Evolutionary conservation across 2,888 invertebrate species (phyloP).

Genomic region (Malthinus flaveolus): DNA sequence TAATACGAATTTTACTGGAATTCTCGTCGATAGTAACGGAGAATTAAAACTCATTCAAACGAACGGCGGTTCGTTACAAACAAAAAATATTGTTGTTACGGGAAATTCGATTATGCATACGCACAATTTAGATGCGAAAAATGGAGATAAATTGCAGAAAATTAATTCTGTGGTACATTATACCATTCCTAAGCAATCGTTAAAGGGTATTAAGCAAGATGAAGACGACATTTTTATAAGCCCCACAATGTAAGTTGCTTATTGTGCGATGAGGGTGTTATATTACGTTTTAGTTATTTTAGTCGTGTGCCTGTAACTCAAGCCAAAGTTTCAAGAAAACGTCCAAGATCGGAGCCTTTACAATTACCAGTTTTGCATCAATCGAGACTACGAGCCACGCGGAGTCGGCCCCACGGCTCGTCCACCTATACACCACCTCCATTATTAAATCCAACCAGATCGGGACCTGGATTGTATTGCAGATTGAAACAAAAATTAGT

Average conservation of each 20-base stretch:
- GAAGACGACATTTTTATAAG: constrained; percentile 77
- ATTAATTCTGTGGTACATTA: constrained; percentile 45
- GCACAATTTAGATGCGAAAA: constrained; percentile 38
- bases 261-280: background rate
- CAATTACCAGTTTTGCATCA: constrained; percentile 56
- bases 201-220: constrained; percentile 62
- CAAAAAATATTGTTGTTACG: constrained; percentile 52
- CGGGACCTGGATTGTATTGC: constrained; percentile 83
- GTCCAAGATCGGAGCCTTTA: constrained; percentile 65
- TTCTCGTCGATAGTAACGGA: constrained; percentile 64
- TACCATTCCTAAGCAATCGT: constrained; percentile 45
- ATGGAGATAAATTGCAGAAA: constrained; percentile 41
- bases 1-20: constrained; percentile 60
- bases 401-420: constrained; percentile 55
- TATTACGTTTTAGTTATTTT: constrained; percentile 1
- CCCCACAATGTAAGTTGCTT: constrained; percentile 60
- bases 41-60: constrained; percentile 66
- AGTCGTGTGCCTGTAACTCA: constrained; percentile 69
- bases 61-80: constrained; percentile 53
- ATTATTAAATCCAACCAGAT: constrained; percentile 88
- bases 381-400: constrained; percentile 58
- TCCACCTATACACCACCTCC: constrained; percentile 90
- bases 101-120: constrained; percentile 26
- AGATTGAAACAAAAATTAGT: constrained; percentile 7
- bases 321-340: constrained; percentile 65